Conservation (phyloP, 2,888 invertebrate species). For the Stenurella melanura region DNA sequence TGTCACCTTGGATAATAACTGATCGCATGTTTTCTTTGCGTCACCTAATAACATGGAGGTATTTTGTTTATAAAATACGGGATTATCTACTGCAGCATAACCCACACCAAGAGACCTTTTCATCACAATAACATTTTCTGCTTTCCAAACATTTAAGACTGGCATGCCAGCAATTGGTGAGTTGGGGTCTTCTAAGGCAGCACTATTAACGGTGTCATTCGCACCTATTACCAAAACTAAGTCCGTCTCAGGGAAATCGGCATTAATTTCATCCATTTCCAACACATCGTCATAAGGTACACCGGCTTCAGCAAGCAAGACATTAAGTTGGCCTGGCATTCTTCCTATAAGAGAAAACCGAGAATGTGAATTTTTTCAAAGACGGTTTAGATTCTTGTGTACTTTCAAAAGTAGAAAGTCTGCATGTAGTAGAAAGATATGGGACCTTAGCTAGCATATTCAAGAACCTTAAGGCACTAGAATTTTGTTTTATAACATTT, state of each 20-base stretch:
- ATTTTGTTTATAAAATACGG: conserved; percentile 93
- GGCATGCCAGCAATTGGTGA: conserved; percentile 96
- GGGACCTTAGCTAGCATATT: no score
- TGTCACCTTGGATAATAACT: conserved; percentile 81
- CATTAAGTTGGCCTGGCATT: conserved; percentile 94
- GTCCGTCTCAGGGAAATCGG: conserved; percentile 89
- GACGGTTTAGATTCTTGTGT: neutral
- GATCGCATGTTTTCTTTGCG: conserved; percentile 93
- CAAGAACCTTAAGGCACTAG: no score
- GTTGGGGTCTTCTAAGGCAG: conserved; percentile 92
- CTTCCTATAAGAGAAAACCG: conserved; percentile 77
- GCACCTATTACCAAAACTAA: conserved; percentile 91
- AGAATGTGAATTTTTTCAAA: conserved; percentile 20
- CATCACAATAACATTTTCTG: conserved; percentile 92
- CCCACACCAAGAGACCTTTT: conserved; percentile 78
- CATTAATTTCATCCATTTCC: conserved; percentile 95
- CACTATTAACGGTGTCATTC: conserved; percentile 94
- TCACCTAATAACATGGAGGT: conserved; percentile 92
- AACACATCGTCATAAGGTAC: conserved; percentile 92
- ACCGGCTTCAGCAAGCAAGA: conserved; percentile 94
- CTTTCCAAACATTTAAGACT: conserved; percentile 90
- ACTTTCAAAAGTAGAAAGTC: neutral
- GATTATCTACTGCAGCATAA: conserved; percentile 94
- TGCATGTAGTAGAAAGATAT: no score
- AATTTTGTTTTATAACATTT: no score